phyloP scores from a whole-genome alignment of 1,140 invertebrate genomes.

The Plodia interpunctella region DNA sequence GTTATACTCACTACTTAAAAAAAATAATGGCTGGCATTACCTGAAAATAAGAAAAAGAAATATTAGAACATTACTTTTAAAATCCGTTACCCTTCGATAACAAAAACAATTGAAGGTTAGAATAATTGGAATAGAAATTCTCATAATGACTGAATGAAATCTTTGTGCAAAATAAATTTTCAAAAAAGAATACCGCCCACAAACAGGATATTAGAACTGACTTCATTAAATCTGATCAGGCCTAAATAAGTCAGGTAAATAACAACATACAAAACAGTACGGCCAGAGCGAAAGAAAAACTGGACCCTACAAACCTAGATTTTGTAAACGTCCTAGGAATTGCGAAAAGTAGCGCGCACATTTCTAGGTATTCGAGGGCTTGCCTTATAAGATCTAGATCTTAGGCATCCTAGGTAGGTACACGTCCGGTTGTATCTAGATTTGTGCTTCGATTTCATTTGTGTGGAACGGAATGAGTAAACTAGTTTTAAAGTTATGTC shows the following conservation, averaged over 20 bases:
- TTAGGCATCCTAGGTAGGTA: background rate
- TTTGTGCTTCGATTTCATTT: conserved; percentile 1
- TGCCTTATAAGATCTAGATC: conserved; percentile 8
- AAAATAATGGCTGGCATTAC: too few species aligned
- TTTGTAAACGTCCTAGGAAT: conserved; percentile 3
- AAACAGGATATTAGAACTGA: too few species aligned
- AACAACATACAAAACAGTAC: background rate
- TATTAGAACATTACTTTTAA: too few species aligned
- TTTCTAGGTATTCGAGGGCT: conserved; percentile 5
- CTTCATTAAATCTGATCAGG: background rate
- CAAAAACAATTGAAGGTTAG: too few species aligned
- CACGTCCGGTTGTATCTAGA: conserved; percentile 8
- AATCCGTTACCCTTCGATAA: too few species aligned
- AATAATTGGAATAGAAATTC: too few species aligned
- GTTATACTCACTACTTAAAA: too few species aligned
- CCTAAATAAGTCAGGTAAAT: background rate
- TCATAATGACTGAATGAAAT: too few species aligned
- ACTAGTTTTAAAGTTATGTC: too few species aligned
- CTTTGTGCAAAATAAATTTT: too few species aligned
- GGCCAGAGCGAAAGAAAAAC: background rate
- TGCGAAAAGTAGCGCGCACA: conserved; percentile 3
- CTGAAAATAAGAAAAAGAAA: too few species aligned
- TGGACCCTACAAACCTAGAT: conserved; percentile 2
- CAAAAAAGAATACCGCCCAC: too few species aligned
- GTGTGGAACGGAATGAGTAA: background rate